Percentiles rank a stretch among this genome's conserved stretches.
Conservation (phyloP, 2,113 vertebrate species). For the Salvelinus namaycush region DNA sequence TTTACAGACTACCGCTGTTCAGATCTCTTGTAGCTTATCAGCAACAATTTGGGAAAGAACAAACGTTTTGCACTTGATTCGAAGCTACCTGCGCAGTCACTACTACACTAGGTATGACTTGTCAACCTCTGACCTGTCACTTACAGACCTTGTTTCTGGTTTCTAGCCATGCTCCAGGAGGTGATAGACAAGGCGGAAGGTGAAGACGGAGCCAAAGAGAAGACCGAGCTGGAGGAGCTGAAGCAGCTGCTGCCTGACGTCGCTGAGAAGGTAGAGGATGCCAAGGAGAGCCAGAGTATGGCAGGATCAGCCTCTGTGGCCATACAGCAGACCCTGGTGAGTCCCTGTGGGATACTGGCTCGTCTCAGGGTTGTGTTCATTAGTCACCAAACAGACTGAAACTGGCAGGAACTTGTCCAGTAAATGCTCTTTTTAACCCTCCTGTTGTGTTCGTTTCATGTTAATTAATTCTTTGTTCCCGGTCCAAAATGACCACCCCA, state of each 20-base stretch:
- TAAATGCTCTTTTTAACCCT: no score
- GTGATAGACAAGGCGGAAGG: slow-evolving; percentile 63
- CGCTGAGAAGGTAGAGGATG: slow-evolving; percentile 91
- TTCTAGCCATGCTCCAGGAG: slow-evolving; percentile 79
- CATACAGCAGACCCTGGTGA: slow-evolving; percentile 89
- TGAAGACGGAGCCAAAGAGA: slow-evolving; percentile 64
- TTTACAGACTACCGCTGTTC: slow-evolving; percentile 33
- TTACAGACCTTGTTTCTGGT: not conserved
- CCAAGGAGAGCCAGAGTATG: slow-evolving; percentile 89
- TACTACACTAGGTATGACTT: not conserved
- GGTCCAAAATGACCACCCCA: no score
- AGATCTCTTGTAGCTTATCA: slow-evolving; percentile 6
- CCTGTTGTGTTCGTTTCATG: no score
- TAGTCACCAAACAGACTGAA: no score
- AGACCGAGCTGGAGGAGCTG: slow-evolving; percentile 87
- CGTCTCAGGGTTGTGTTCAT: not conserved
- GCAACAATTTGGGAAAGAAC: not conserved
- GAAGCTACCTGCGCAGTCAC: not conserved
- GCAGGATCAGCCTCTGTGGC: slow-evolving; percentile 82
- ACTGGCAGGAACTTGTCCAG: no score
- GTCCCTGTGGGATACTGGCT: slow-evolving; percentile 35
- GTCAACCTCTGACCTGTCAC: no score
- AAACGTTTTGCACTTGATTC: not conserved
- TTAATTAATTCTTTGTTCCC: no score
- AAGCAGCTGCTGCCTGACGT: slow-evolving; percentile 92